These are phyloP conservation scores for Hydractinia symbiolongicarpus DNA, from an alignment of 30 jellyfish, hydroid and myxozoan species.

Conservation along the genomic window DNA sequence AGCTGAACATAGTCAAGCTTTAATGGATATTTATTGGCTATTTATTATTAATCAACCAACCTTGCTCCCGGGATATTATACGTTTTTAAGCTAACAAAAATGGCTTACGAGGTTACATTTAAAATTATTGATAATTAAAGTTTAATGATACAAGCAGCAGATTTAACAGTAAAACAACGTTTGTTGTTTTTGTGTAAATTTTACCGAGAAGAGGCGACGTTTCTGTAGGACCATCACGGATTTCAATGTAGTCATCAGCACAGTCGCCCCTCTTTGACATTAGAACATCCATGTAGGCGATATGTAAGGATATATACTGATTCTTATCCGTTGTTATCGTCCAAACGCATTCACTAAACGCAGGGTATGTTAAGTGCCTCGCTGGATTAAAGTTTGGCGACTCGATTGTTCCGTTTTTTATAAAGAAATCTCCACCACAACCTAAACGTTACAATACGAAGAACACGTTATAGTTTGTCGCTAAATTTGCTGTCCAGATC, in stretches of 20 bases:
- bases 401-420: slow-evolving; percentile 56
- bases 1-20: too few species aligned
- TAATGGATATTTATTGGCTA: too few species aligned
- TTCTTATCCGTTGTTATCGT: slow-evolving; percentile 55
- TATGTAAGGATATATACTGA: slow-evolving; percentile 45
- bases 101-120: too few species aligned
- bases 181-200: too few species aligned
- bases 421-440: slow-evolving; percentile 82
- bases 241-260: slow-evolving; percentile 64
- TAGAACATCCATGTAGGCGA: slow-evolving; percentile 55
- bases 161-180: too few species aligned
- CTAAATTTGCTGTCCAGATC: too few species aligned
- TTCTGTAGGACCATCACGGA: slow-evolving; percentile 62
- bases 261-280: slow-evolving; percentile 41
- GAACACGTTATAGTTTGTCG: too few species aligned
- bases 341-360: slow-evolving; percentile 79
- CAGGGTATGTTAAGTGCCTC: slow-evolving; percentile 75
- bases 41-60: too few species aligned
- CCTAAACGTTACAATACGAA: slow-evolving; percentile 27
- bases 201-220: slow-evolving; percentile 54
- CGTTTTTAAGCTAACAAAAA: too few species aligned
- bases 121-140: too few species aligned
- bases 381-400: slow-evolving; percentile 68
- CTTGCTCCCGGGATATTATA: too few species aligned
- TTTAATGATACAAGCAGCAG: too few species aligned